Base-by-base conservation (phyloP, 2,888 invertebrate species). In the Tryphoninae sp. region DNA sequence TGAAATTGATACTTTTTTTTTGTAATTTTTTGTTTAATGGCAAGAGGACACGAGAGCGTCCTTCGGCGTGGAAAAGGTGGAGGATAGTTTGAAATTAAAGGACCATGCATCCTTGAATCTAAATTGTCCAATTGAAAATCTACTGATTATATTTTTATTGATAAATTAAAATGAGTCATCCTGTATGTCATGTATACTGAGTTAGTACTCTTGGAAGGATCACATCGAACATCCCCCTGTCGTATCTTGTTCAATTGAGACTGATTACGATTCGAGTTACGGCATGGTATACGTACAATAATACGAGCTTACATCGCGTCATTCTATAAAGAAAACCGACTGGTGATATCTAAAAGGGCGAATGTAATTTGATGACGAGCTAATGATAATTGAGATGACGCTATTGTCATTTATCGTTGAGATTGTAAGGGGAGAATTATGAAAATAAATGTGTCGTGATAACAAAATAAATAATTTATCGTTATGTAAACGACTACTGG, bases 171-270 rank as follows among this genome's bases (percentile, higher is more conserved):
- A 33, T 33, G 33, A 7, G 33, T 33, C 33, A 33, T 33, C 33
- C 33, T 23, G 42, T n/a, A 45, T 9, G n/a, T 33, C 33, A 0
- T 23, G 42, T n/a, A 45, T 9, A 22, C 51, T 8, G 3, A n/a
- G 40, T 9, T 42, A 11, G 26, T 69, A 78, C 74, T 69, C 65
- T 81, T 42, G 22, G 51, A 81, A 78, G 64, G 55, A 69, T 78
- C 13, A 13, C 23, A 55, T 74, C 45, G 59, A 65, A 81, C 71
- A 78, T 78, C 81, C 81, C 71, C 74, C 55, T 53, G 74, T 78
- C 55, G 9, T 58, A 78, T 81, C 71, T 74, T 65, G 23, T 55
- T 65, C 65, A 81, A 81, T 81, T 81, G 78, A 69, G 64, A 45
- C 33, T 59, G 69, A 75, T 81, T 78, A 26, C 9, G 78, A 77